Percentiles rank a stretch among this genome's conserved stretches.
Evolutionary conservation across 92 coral and sea anemone genomes (phyloP).

Genomic region (Siderastrea radians): DNA sequence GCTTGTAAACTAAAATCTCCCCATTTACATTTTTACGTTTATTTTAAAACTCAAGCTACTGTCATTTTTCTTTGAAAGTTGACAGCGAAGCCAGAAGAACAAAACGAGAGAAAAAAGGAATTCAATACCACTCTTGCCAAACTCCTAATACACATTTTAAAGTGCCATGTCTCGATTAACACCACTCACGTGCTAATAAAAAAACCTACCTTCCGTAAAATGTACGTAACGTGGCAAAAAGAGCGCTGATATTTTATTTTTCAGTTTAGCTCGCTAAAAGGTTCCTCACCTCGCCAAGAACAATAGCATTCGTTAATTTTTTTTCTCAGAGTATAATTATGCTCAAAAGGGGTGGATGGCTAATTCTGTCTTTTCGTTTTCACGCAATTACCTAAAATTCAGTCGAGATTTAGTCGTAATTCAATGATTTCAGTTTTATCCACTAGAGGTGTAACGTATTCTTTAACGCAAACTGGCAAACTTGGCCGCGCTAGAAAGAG

Average conservation of each 20-base stretch:
- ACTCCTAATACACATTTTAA: not conserved
- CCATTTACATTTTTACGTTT: conserved; percentile 7
- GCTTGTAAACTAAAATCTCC: conserved; percentile 5
- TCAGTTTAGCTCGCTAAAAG: not conserved
- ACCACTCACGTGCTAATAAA: not conserved
- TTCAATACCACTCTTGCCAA: conserved; percentile 15
- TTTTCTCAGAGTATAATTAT: not conserved
- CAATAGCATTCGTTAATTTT: conserved; percentile 16
- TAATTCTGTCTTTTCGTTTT: conserved; percentile 28
- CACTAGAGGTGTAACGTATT: not conserved
- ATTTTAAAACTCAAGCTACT: not conserved
- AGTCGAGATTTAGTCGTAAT: not conserved
- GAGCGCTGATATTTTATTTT: not conserved
- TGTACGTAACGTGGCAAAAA: not conserved
- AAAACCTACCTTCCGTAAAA: not conserved
- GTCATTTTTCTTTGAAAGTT: not conserved
- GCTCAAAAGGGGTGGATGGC: conserved; percentile 27
- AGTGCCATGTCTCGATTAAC: not conserved
- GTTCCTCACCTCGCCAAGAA: conserved; percentile 1
- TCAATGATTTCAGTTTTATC: not conserved
- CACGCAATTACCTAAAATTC: conserved; percentile 1
- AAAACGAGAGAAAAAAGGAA: conserved; percentile 24
- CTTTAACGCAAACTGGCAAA: not conserved
- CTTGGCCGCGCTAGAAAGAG: not conserved
- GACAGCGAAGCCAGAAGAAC: conserved; percentile 20